phyloP scores from a whole-genome alignment of 92 coral and sea anemone genomes.

The Muricea muricata region DNA sequence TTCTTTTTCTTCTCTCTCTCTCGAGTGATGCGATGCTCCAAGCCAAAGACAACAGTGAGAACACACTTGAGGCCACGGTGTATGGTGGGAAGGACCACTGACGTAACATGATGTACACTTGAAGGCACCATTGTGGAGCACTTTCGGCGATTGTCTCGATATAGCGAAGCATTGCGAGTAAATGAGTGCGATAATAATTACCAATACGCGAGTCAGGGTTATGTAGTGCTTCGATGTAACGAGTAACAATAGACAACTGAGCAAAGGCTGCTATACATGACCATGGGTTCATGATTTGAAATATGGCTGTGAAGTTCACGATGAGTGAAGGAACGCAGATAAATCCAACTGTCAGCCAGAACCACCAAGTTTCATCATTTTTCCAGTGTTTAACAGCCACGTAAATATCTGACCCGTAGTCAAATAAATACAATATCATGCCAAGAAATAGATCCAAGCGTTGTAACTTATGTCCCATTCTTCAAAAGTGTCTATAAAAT shows the following conservation, averaged over 20 bases:
- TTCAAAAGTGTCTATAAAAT: too few species aligned
- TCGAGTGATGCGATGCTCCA: not conserved
- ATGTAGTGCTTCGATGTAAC: not conserved
- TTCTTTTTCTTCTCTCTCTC: not conserved
- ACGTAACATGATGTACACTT: not conserved
- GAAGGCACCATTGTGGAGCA: constrained; percentile 3
- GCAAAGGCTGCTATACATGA: not conserved
- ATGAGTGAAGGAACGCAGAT: not conserved
- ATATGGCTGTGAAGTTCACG: not conserved
- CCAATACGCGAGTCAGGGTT: not conserved
- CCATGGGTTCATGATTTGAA: not conserved
- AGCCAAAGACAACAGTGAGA: not conserved
- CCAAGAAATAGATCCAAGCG: not conserved
- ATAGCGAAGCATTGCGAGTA: not conserved
- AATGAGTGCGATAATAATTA: not conserved
- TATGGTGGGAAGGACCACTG: not conserved
- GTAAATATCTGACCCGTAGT: not conserved
- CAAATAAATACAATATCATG: not conserved
- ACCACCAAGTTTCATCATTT: not conserved
- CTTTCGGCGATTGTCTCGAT: not conserved
- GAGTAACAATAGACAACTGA: not conserved
- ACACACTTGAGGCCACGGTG: not conserved
- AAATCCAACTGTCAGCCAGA: not conserved
- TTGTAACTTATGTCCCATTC: not conserved
- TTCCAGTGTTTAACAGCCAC: not conserved